Conservation (phyloP, 2,888 invertebrate genomes). For the Pediacus dermestoides region DNA sequence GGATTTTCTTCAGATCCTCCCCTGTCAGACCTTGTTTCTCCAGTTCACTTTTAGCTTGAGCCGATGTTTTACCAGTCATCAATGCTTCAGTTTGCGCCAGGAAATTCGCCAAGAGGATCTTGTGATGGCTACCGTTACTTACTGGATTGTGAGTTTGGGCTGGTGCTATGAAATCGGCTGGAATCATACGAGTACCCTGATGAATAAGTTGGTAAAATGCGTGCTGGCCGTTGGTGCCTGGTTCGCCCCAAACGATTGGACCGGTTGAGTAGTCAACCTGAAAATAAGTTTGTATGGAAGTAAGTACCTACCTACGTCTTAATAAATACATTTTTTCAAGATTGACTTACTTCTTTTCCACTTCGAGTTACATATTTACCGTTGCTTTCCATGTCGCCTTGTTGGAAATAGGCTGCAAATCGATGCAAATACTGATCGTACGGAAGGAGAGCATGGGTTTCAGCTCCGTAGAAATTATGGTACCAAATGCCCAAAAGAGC, state of each 20-base stretch:
- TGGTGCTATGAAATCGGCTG: slow-evolving; percentile 95
- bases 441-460: slow-evolving; percentile 93
- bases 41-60: slow-evolving; percentile 74
- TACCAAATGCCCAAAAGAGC: slow-evolving; percentile 94
- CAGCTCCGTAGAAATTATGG: slow-evolving; percentile 88
- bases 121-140: slow-evolving; percentile 78
- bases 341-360: slow-evolving; percentile 55
- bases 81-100: slow-evolving; percentile 98
- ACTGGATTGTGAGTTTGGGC: slow-evolving; percentile 88
- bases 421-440: slow-evolving; percentile 99
- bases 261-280: slow-evolving; percentile 61
- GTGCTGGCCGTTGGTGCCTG: slow-evolving; percentile 99
- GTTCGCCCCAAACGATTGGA: slow-evolving; percentile 95
- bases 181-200: slow-evolving; percentile 83
- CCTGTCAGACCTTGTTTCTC: slow-evolving; percentile 71
- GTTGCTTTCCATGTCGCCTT: slow-evolving; percentile 99
- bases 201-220: slow-evolving; percentile 99
- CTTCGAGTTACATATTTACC: slow-evolving; percentile 86
- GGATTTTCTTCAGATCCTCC: slow-evolving; percentile 70
- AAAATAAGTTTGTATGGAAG: too few relatives aligned
- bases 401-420: slow-evolving; percentile 99
- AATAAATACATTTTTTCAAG: slow-evolving; percentile 2
- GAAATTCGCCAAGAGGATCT: slow-evolving; percentile 94
- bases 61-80: slow-evolving; percentile 63
- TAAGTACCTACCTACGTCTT: too few relatives aligned